Percentiles rank a stretch among this genome's conserved stretches.
Evolutionary conservation across 1,140 invertebrate genomes (phyloP).

Genomic region (Brachionus sp.): DNA sequence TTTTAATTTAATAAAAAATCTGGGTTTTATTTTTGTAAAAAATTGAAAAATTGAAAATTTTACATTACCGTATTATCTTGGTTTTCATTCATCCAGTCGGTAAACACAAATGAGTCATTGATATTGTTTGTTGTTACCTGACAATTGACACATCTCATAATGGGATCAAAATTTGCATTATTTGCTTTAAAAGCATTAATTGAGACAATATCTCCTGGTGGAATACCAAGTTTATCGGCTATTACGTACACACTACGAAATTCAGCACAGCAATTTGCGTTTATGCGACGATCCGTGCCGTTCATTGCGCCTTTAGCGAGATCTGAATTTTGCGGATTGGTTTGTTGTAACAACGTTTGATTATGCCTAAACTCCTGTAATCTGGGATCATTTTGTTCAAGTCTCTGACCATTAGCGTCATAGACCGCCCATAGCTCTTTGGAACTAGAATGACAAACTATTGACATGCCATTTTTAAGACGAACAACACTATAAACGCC

Average conservation of each 20-base stretch:
- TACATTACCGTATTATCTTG: not conserved
- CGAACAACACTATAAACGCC: not conserved
- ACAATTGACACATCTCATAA: constrained; percentile 9
- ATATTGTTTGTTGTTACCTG: not conserved
- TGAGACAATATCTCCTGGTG: not conserved
- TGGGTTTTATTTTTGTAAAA: no score
- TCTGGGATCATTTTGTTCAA: not conserved
- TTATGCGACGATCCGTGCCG: not conserved
- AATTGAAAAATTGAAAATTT: no score
- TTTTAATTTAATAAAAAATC: no score
- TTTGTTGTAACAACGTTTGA: not conserved
- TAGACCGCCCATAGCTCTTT: not conserved
- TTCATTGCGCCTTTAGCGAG: not conserved
- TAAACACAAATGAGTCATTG: not conserved
- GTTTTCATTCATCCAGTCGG: not conserved
- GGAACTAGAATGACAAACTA: not conserved
- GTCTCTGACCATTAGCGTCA: not conserved
- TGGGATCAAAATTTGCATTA: constrained; percentile 44
- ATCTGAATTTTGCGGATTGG: not conserved
- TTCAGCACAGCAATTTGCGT: not conserved
- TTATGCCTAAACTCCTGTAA: not conserved
- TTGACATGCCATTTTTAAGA: not conserved
- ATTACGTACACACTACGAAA: not conserved
- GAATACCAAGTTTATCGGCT: not conserved
- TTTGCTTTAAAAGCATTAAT: not conserved